Percentiles rank a stretch among this genome's conserved stretches.
These are phyloP conservation scores for Drosophila eohydei DNA, from an alignment of 2,888 invertebrate genomes.

Conservation along the genomic window DNA sequence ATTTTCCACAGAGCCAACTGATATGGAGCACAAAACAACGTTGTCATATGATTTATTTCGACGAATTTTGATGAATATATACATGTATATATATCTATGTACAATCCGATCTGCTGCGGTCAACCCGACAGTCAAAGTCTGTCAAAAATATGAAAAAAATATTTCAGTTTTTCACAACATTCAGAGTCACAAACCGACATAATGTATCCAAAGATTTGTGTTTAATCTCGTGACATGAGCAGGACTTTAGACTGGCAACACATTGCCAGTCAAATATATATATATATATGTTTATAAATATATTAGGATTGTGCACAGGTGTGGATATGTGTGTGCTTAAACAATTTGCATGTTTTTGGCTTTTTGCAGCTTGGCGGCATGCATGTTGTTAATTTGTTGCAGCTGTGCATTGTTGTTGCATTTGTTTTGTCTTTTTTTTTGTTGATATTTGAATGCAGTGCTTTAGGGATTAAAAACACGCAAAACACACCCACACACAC, in stretches of 20 bases:
- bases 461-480: conserved; percentile 73
- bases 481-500: conserved; percentile 32
- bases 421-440: conserved; percentile 36
- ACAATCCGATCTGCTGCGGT: conserved; percentile 52
- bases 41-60: background rate
- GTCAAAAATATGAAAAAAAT: conserved; percentile 33
- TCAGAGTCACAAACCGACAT: conserved; percentile 39
- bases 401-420: conserved; percentile 50
- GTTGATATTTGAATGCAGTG: conserved; percentile 69
- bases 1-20: background rate
- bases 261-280: conserved; percentile 13
- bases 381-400: conserved; percentile 68
- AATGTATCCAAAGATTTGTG: conserved; percentile 62
- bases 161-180: conserved; percentile 3
- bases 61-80: background rate
- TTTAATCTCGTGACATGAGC: conserved; percentile 72
- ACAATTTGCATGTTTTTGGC: conserved; percentile 73
- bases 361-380: conserved; percentile 72
- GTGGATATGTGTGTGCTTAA: conserved; percentile 41
- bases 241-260: conserved; percentile 40
- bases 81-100: conserved; percentile 6
- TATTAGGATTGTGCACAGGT: background rate
- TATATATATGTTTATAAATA: background rate
- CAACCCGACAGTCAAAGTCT: conserved; percentile 26
- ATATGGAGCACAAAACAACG: background rate